These are phyloP conservation scores for Drosophila neocordata DNA, from an alignment of 1,140 invertebrate species.

Conservation along the genomic window DNA sequence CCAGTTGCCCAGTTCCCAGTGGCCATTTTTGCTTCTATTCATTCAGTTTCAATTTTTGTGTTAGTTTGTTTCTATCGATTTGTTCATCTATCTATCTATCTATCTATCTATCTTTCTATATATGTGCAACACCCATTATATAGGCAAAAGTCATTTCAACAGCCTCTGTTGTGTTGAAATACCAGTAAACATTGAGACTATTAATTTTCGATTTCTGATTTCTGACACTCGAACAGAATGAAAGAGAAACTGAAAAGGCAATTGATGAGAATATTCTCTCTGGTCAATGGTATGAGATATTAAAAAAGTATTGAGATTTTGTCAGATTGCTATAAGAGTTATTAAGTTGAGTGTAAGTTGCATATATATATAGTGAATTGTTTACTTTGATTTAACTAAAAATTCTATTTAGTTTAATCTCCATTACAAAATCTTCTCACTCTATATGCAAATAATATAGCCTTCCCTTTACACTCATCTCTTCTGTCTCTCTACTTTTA, in stretches of 20 bases:
- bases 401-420: not conserved
- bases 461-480: not conserved
- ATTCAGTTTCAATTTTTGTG: constrained; percentile 34
- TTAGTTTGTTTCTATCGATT: constrained; percentile 25
- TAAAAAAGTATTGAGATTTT: not conserved
- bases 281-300: not conserved
- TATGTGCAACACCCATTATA: constrained; percentile 28
- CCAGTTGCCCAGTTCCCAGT: constrained; percentile 3
- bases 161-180: constrained; percentile 36
- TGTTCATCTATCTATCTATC: constrained; percentile 52
- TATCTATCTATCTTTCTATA: constrained; percentile 56
- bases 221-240: constrained; percentile 45
- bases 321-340: not conserved
- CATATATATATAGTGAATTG: not conserved
- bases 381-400: not conserved
- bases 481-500: not conserved
- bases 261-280: constrained; percentile 16
- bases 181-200: constrained; percentile 49
- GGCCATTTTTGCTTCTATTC: constrained; percentile 7
- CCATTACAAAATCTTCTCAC: not conserved
- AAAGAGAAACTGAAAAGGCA: not conserved
- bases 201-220: constrained; percentile 51
- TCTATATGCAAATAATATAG: constrained; percentile 9
- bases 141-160: constrained; percentile 66
- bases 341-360: not conserved